These are phyloP conservation scores for Sebastes ruberrimus DNA, from an alignment of 2,797 vertebrate species.

Conservation along the genomic window DNA sequence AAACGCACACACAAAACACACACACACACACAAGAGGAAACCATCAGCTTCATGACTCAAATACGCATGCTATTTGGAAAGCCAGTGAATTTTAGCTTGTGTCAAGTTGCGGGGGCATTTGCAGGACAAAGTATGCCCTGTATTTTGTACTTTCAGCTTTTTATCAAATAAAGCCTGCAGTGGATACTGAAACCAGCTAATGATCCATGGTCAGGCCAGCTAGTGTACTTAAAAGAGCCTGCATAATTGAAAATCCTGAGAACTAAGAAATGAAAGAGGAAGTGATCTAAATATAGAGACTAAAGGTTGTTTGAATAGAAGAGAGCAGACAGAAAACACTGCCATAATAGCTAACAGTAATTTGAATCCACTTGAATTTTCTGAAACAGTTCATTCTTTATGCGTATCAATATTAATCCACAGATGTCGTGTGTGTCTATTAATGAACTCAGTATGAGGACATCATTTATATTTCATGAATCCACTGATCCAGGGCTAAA, in stretches of 20 bases:
- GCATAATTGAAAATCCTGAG: slow-evolving; percentile 47
- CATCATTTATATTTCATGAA: neutral
- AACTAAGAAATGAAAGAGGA: slow-evolving; percentile 29
- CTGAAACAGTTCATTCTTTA: neutral
- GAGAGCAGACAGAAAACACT: slow-evolving; percentile 3
- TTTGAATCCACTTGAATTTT: neutral
- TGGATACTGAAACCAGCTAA: neutral
- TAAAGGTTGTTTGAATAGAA: slow-evolving; percentile 10
- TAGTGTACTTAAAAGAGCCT: slow-evolving; percentile 28
- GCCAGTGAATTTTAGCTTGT: neutral
- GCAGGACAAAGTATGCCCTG: slow-evolving; percentile 4
- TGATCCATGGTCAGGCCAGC: slow-evolving; percentile 5
- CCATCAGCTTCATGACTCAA: slow-evolving; percentile 34
- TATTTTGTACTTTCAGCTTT: slow-evolving; percentile 4
- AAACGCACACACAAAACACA: neutral
- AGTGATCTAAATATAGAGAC: slow-evolving; percentile 44
- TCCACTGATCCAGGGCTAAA: neutral
- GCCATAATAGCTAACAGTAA: neutral
- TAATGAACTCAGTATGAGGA: neutral
- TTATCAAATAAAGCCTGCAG: slow-evolving; percentile 8
- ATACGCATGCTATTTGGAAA: slow-evolving; percentile 4
- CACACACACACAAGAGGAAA: neutral
- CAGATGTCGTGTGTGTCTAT: neutral
- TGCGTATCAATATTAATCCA: neutral
- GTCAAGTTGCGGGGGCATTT: neutral